Base-by-base conservation (phyloP, 2,888 invertebrate genomes). In the Parascotia fuliginaria region DNA sequence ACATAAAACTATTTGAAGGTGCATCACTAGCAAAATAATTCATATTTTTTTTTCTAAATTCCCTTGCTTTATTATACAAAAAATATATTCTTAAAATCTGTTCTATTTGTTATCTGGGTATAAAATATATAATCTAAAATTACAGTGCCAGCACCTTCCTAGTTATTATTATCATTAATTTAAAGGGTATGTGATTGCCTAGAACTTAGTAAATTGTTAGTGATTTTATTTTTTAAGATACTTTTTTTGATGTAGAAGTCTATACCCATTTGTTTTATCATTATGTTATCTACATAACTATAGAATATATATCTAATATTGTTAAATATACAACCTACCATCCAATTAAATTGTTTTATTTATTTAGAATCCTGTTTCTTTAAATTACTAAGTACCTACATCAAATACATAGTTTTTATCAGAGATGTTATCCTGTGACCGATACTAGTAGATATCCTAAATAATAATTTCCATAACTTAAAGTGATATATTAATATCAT, bases 241-340 rank as follows among this genome's bases (percentile, higher is more conserved):
- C 28, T 60, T 55, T 77, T 79, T 81, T 74, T 79, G 76, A 69
- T 81, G 72, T 79, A 74, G 65, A 60, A 71, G 33, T 65, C 57
- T 73, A 70, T 64, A 55, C 62, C 54, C 66, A 70, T 70, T 73
- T 60, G n/a, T n/a, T n/a, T n/a, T 74, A 77, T 70, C 61, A 59
- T 68, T 64, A 74, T 79, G 65, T 71, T 77, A 77, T 81, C 13
- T 31, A 85, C 65, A 67, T 83, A 80, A 75, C 74, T 81, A 75
- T 80, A 79, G 77, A 67, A 66, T 64, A 73, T 73, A n/a, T n/a
- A n/a, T n/a, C n/a, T 74, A 73, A 73, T 70, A 73, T 69, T 70
- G 75, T 73, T 74, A 65, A 66, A 63, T 73, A 72, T 60, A 75
- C 38, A 68, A 75, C 49, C 55, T 68, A 74, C 68, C 71, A 57